phyloP scores from a whole-genome alignment of 2,888 invertebrate genomes.

The Eristalis tenax region DNA sequence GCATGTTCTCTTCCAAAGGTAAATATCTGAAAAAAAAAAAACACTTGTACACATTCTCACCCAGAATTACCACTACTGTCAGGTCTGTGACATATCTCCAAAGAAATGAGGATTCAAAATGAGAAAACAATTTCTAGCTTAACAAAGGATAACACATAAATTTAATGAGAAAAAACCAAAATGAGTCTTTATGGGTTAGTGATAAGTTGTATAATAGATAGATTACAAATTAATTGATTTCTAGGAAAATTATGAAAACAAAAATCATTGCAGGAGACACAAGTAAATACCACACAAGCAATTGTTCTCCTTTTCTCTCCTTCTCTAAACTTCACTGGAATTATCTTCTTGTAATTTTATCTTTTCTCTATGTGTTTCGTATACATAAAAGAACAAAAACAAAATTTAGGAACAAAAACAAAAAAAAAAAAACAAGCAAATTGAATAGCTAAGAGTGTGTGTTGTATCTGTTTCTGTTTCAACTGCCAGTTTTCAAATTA shows the following conservation, averaged over 20 bases:
- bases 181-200: slow-evolving; percentile 69
- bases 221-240: slow-evolving; percentile 60
- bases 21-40: slow-evolving; percentile 1
- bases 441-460: slow-evolving; percentile 58
- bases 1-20: slow-evolving; percentile 31
- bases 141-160: slow-evolving; percentile 25
- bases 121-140: slow-evolving; percentile 40
- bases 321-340: slow-evolving; percentile 58
- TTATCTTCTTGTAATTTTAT: slow-evolving; percentile 69
- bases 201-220: slow-evolving; percentile 72
- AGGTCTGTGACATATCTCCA: slow-evolving; percentile 65
- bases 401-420: slow-evolving; percentile 6
- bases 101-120: slow-evolving; percentile 39
- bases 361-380: slow-evolving; percentile 67
- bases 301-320: slow-evolving; percentile 40
- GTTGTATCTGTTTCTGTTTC: slow-evolving; percentile 64
- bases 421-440: neutral
- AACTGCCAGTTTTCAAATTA: slow-evolving; percentile 68
- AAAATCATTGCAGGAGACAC: slow-evolving; percentile 15
- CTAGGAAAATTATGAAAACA: slow-evolving; percentile 50
- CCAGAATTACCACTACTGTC: slow-evolving; percentile 40
- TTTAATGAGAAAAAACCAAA: slow-evolving; percentile 20
- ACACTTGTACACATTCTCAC: slow-evolving; percentile 24
- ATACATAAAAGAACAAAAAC: slow-evolving; percentile 40
- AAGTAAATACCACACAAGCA: slow-evolving; percentile 13